Percentiles rank a stretch among this genome's conserved stretches.
Evolutionary conservation across 2,888 invertebrate genomes (phyloP).

Genomic region (Ochropleura leucogaster): DNA sequence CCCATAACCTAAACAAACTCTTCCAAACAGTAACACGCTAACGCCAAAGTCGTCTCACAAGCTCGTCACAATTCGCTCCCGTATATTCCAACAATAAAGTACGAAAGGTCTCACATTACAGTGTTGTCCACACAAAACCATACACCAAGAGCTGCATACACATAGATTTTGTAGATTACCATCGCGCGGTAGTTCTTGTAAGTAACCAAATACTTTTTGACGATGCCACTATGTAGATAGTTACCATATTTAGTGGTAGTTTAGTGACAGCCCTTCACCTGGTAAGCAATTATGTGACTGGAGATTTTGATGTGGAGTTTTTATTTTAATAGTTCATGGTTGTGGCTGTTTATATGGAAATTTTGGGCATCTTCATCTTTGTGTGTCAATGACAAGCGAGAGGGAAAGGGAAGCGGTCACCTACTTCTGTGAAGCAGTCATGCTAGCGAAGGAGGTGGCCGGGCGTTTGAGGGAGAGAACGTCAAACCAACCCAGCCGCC

Average conservation of each 20-base stretch:
- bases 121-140: slow-evolving; percentile 80
- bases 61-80: slow-evolving; percentile 26
- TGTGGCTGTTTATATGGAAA: too few relatives aligned
- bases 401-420: too few relatives aligned
- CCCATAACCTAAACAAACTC: too few relatives aligned
- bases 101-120: slow-evolving; percentile 81
- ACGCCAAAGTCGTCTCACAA: background rate
- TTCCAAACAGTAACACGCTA: background rate
- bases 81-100: slow-evolving; percentile 63
- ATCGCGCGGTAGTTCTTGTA: slow-evolving; percentile 77
- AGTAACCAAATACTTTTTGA: slow-evolving; percentile 77
- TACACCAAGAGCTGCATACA: slow-evolving; percentile 64
- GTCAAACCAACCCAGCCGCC: too few relatives aligned
- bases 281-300: slow-evolving; percentile 25
- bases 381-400: too few relatives aligned
- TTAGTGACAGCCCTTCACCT: slow-evolving; percentile 62
- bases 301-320: slow-evolving; percentile 20
- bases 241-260: slow-evolving; percentile 58
- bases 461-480: too few relatives aligned
- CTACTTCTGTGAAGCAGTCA: too few relatives aligned
- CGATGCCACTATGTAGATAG: slow-evolving; percentile 64
- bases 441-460: too few relatives aligned
- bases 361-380: too few relatives aligned
- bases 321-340: background rate
- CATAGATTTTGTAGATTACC: slow-evolving; percentile 74